Base-by-base conservation (phyloP, 2,888 invertebrate genomes). In the Nomada goodeniana region DNA sequence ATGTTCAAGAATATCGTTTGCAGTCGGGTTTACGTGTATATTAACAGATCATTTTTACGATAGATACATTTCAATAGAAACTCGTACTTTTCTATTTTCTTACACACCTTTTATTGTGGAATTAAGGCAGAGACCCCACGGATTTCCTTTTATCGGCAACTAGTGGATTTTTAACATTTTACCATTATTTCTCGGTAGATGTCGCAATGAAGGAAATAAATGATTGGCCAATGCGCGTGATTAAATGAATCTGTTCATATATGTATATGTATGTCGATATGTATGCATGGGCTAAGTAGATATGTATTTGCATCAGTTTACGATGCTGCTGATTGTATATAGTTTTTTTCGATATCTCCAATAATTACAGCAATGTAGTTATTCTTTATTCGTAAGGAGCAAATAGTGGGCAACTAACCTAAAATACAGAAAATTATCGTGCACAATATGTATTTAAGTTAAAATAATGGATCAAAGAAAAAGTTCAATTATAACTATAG, bases 121-220 rank as follows among this genome's bases (percentile, higher is more conserved):
- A 81, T 78, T 80, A 80, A 84, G 82, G 59, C 76, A 78, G 72
- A 89, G 87, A 80, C 86, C 86, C 87, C 82, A 89, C 91, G 89
- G 88, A 91, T 92, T 92, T 92, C 92, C 92, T 92, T 91, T 91
- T 92, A 91, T 91, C 92, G 91, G 89, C 92, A 89, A 90, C 86
- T 87, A 87, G 86, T 83, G 84, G 82, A 88, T 86, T 91, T 90
- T 89, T 90, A 65, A 83, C 79, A 57, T 82, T 65, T 69, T 90
- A 76, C 80, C 47, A 10, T 18, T 23, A 52, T 72, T 59, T 68
- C 68, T 75, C 82, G 67, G 63, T 42, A 91, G 91, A 89, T 91
- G 90, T 79, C 89, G 87, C 75, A 60, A 29, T 67, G 18, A 23
- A 69, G 65, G 10, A 29, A 60, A 71, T 71, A 61, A 69, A 72